phyloP scores from a whole-genome alignment of 2,888 invertebrate genomes.

The Falcaria lacertinaria region DNA sequence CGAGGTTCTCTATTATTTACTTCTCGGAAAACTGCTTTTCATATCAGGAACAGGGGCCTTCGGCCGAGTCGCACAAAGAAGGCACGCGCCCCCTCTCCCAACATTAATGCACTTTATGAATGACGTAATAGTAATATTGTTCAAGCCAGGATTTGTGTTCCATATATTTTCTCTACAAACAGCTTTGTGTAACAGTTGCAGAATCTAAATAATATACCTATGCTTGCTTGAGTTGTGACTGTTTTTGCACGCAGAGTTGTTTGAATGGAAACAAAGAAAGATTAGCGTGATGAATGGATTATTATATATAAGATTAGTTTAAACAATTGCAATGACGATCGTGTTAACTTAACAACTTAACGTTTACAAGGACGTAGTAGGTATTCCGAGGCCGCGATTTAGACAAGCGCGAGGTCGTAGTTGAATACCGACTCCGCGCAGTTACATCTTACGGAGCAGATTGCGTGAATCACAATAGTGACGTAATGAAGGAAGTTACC shows the following conservation, averaged over 20 bases:
- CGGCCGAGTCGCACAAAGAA: slow-evolving; percentile 56
- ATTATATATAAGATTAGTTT: no score
- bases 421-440: slow-evolving; percentile 42
- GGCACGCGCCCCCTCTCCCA: slow-evolving; percentile 47
- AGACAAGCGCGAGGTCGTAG: slow-evolving; percentile 44
- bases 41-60: slow-evolving; percentile 66
- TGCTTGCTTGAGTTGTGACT: no score
- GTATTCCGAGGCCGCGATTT: slow-evolving; percentile 16
- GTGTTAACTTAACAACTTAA: no score
- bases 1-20: slow-evolving; percentile 64
- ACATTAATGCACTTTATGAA: slow-evolving; percentile 66
- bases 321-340: slow-evolving; percentile 18
- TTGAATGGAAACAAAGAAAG: slow-evolving; percentile 30
- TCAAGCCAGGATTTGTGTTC: slow-evolving; percentile 47
- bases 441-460: slow-evolving; percentile 45
- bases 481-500: slow-evolving; percentile 72
- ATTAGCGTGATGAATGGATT: slow-evolving; percentile 35
- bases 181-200: slow-evolving; percentile 37
- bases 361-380: slow-evolving; percentile 41
- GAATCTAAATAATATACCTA: no score
- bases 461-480: slow-evolving; percentile 66
- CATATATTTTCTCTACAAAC: slow-evolving; percentile 46
- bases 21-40: slow-evolving; percentile 68
- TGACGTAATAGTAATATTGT: slow-evolving; percentile 67
- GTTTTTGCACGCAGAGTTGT: slow-evolving; percentile 31